Evolutionary conservation across 2,797 vertebrate species (phyloP).

Genomic region (Lycodopsis pacificus): DNA sequence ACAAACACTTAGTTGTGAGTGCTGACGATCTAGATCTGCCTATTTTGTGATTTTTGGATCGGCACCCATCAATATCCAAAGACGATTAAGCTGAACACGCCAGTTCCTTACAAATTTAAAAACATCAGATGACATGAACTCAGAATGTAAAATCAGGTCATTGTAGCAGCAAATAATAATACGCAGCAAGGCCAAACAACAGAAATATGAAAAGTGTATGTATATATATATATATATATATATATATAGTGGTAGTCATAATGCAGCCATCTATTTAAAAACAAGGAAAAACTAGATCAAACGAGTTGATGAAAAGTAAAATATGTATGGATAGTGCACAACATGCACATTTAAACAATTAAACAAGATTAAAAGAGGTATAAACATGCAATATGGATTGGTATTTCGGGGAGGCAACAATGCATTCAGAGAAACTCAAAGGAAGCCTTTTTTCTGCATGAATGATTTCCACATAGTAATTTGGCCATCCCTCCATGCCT

Average conservation of each 20-base stretch:
- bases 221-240: no score
- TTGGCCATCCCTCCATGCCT: conserved; percentile 73
- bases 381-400: conserved; percentile 13
- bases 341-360: not conserved
- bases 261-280: not conserved
- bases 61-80: not conserved
- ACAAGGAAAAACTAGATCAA: not conserved
- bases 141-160: not conserved
- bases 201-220: not conserved
- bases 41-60: not conserved
- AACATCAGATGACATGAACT: conserved; percentile 1
- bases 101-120: not conserved
- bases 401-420: conserved; percentile 30
- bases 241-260: not conserved
- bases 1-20: not conserved
- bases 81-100: not conserved
- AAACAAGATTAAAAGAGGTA: not conserved
- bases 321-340: no score
- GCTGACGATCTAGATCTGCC: not conserved
- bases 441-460: conserved; percentile 67
- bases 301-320: not conserved
- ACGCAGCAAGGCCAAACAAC: conserved; percentile 7
- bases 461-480: conserved; percentile 79
- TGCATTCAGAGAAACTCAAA: conserved; percentile 54
- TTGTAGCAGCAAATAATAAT: conserved; percentile 13